Base-by-base conservation (phyloP, 2,888 invertebrate genomes). In the Pollenia griseotomentosa region DNA sequence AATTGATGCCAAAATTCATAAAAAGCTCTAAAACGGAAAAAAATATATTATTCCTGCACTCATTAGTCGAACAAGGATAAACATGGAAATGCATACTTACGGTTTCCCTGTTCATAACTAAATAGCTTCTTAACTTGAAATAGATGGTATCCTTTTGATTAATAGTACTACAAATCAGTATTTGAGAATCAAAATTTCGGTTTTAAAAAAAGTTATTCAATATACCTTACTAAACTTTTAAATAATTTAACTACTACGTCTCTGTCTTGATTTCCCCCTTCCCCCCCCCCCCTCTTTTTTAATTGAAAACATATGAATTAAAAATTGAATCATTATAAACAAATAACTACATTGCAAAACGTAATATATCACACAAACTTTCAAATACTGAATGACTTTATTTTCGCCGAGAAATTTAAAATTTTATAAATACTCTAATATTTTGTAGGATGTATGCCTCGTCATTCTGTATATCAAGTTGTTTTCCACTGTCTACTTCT, bases 291-390 rank as follows among this genome's bases (percentile, higher is more conserved):
- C n/a, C n/a, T n/a, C 10, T 40, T 16, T 3, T 46, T 23, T 46
- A 73, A 59, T 73, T 16, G 16, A 48, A 40, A 59, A 61, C 40
- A 74, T 74, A 61, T 74, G 59, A 74, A 61, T 74, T 8, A 16
- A 2, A 59, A 73, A 33, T 6, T 7, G 8, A 14, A 61, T 8
- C 7, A 59, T 5, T 0, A 1, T 40, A 7, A 4, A 2, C 23
- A 48, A 12, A 11, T 11, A 5, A 2, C 5, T 46, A 57, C 59
- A 73, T 40, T 40, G 46, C 61, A 40, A 61, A 23, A 48, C 2
- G 33, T 12, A 51, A 74, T 74, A 61, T 12, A 16, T 16, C 33
- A 3, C 48, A 61, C 74, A 68, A 12, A 6, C 0, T 33, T 33
- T 53, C 16, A 12, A 53, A 53, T 12, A 11, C 11, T 14, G 51